These are phyloP conservation scores for Muschampia plurimacula DNA, from an alignment of 2,888 invertebrate genomes.

Conservation along the genomic window DNA sequence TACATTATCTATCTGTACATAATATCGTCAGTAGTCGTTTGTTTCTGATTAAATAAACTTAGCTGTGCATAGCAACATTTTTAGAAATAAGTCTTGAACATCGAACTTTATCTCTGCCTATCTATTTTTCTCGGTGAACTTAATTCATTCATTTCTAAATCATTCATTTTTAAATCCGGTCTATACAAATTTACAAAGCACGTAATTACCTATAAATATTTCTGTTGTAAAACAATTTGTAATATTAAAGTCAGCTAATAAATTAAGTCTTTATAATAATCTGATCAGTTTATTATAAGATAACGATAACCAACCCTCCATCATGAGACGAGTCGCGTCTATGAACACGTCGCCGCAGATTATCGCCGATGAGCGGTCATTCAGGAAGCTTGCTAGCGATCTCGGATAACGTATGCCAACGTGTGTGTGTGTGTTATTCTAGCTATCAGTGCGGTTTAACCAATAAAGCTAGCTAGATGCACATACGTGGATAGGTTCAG, in stretches of 20 bases:
- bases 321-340: slow-evolving; percentile 58
- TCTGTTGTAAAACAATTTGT: background rate
- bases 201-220: background rate
- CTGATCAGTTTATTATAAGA: slow-evolving; percentile 40
- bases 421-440: slow-evolving; percentile 27
- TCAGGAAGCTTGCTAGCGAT: slow-evolving; percentile 60
- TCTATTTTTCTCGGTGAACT: too few species aligned
- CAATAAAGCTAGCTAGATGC: background rate
- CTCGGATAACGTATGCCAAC: slow-evolving; percentile 63
- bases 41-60: too few species aligned
- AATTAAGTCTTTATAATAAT: slow-evolving; percentile 26
- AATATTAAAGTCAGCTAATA: slow-evolving; percentile 11
- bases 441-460: background rate
- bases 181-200: too few species aligned
- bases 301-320: slow-evolving; percentile 54
- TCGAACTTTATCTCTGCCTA: too few species aligned
- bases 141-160: too few species aligned
- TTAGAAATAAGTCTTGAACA: too few species aligned
- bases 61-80: too few species aligned
- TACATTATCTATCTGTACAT: too few species aligned
- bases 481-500: background rate
- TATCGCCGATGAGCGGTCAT: slow-evolving; percentile 59
- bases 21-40: too few species aligned
- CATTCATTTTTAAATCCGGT: too few species aligned
- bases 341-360: slow-evolving; percentile 59